Evolutionary conservation across 1,140 invertebrate species (phyloP).

Genomic region (Aphis craccivora): DNA sequence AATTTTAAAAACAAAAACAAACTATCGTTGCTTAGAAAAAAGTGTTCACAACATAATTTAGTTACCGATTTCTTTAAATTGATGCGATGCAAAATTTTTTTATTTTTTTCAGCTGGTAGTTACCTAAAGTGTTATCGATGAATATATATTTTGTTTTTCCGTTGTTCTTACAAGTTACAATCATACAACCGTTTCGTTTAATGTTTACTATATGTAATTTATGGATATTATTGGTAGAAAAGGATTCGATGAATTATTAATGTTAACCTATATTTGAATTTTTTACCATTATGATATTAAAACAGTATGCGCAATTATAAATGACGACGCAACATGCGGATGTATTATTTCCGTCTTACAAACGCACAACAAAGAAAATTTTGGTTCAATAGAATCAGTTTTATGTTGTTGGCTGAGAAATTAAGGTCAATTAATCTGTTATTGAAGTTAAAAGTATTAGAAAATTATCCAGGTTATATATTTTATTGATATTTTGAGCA

Average conservation of each 20-base stretch:
- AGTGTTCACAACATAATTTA: background rate
- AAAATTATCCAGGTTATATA: too few relatives aligned
- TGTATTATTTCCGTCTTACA: background rate
- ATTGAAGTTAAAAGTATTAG: too few relatives aligned
- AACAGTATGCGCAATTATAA: background rate
- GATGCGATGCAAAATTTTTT: background rate
- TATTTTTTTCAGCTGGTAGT: background rate
- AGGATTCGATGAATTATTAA: background rate
- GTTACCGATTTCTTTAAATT: background rate
- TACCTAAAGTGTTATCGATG: background rate
- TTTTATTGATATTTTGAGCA: background rate
- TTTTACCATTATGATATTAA: background rate
- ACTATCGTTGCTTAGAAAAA: background rate
- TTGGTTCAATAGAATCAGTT: background rate
- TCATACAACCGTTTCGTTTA: background rate
- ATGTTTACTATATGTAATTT: background rate
- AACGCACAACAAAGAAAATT: background rate
- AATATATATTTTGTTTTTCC: background rate
- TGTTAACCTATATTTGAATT: background rate
- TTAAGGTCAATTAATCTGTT: background rate
- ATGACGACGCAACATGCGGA: background rate
- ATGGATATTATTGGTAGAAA: background rate
- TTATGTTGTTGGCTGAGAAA: background rate
- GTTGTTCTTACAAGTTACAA: background rate
- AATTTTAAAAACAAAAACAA: background rate